phyloP scores from a whole-genome alignment of 1,140 invertebrate genomes.

The Pteromalus puparum region DNA sequence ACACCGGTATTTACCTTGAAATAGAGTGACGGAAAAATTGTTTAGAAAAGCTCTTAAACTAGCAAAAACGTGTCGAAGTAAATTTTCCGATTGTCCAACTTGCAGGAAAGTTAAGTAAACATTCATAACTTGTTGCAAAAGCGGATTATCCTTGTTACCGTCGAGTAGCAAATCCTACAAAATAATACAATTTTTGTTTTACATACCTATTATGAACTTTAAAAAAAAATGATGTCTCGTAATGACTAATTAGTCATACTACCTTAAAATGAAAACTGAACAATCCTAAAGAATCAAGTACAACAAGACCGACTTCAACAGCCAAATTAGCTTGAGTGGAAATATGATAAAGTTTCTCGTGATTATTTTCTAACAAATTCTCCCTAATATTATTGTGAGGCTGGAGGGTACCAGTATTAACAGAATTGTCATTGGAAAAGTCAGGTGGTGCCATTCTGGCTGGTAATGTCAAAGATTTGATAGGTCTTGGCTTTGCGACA shows the following conservation, averaged over 20 bases:
- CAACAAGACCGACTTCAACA: slow-evolving; percentile 91
- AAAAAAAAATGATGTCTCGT: background rate
- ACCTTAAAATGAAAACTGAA: slow-evolving; percentile 88
- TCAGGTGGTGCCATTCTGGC: slow-evolving; percentile 86
- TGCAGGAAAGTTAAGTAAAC: slow-evolving; percentile 92
- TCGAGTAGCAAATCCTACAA: slow-evolving; percentile 78
- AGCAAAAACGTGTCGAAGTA: slow-evolving; percentile 94
- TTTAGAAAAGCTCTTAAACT: slow-evolving; percentile 93
- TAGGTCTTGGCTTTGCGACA: slow-evolving; percentile 75
- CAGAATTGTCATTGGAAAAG: slow-evolving; percentile 71
- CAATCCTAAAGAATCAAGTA: slow-evolving; percentile 89
- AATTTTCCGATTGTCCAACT: slow-evolving; percentile 91
- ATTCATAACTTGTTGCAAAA: slow-evolving; percentile 86
- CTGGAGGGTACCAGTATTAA: slow-evolving; percentile 76
- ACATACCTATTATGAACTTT: background rate
- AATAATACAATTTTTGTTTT: slow-evolving; percentile 19
- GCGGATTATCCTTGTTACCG: slow-evolving; percentile 83
- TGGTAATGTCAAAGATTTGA: slow-evolving; percentile 85
- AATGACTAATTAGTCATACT: slow-evolving; percentile 51
- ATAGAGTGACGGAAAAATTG: slow-evolving; percentile 88
- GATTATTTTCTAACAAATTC: slow-evolving; percentile 78
- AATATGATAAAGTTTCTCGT: slow-evolving; percentile 79
- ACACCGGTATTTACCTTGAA: slow-evolving; percentile 80
- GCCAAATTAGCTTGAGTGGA: slow-evolving; percentile 91
- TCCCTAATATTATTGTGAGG: slow-evolving; percentile 74